Conservation (phyloP, 2,888 invertebrate species). For the Drosophila fulvimacula region DNA sequence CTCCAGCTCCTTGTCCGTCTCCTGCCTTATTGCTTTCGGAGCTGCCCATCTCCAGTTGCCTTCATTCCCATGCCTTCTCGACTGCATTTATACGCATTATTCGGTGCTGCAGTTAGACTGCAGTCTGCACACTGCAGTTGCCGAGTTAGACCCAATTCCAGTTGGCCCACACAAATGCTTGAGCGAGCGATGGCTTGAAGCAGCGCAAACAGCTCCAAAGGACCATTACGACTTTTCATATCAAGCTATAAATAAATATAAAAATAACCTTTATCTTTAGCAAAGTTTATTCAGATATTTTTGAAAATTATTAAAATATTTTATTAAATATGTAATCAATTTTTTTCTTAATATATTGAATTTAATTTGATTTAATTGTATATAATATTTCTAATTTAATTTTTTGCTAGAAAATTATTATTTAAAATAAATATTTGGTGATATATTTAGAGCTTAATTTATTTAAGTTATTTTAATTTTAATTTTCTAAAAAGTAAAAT, state of each 20-base stretch:
- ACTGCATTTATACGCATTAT: constrained; percentile 50
- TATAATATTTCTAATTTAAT: no score
- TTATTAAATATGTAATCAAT: no score
- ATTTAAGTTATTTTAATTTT: no score
- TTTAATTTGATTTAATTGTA: no score
- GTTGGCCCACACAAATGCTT: constrained; percentile 11
- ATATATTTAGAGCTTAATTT: no score
- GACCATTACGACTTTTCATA: not conserved
- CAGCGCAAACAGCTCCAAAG: constrained; percentile 5
- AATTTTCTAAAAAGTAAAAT: no score
- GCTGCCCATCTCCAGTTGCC: not conserved
- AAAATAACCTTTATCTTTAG: no score
- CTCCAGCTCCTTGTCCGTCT: constrained; percentile 19
- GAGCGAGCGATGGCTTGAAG: constrained; percentile 12
- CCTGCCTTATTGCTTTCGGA: constrained; percentile 20
- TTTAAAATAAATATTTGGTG: no score
- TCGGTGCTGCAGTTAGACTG: constrained; percentile 46
- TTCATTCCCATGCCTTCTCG: not conserved
- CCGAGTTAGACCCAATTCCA: constrained; percentile 32
- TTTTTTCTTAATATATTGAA: no score
- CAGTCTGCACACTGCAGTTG: constrained; percentile 46
- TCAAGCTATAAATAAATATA: not conserved
- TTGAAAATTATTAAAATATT: no score
- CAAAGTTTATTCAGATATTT: no score
- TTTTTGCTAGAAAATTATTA: no score